Conservation (phyloP, 1,140 invertebrate genomes). For the Halictus rubicundus region DNA sequence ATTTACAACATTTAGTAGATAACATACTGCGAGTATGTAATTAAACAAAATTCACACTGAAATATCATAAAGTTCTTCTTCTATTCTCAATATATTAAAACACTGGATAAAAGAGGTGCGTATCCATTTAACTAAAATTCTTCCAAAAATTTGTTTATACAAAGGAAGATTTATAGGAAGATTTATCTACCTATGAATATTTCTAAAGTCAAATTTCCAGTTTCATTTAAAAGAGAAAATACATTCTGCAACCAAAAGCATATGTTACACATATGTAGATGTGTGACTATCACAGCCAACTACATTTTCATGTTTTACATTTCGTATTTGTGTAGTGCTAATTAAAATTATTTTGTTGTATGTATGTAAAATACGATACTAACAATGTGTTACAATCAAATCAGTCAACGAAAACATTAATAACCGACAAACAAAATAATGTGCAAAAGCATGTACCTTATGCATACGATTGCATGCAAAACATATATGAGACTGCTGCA, state of each 20-base stretch:
- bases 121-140: not conserved
- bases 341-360: not conserved
- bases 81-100: not conserved
- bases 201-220: not conserved
- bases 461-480: not conserved
- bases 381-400: not conserved
- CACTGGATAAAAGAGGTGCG: not conserved
- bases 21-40: not conserved
- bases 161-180: not conserved
- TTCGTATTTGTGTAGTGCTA: not conserved
- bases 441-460: not conserved
- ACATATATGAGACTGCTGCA: not conserved
- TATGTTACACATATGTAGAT: not conserved
- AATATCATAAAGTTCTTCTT: not conserved
- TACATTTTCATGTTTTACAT: not conserved
- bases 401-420: not conserved
- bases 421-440: slow-evolving; percentile 5
- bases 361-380: not conserved
- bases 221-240: not conserved
- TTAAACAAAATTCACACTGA: not conserved
- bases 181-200: not conserved
- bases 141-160: not conserved
- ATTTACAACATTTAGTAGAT: not conserved
- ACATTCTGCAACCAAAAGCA: not conserved
- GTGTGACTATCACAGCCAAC: not conserved